Evolutionary conservation across 2,797 vertebrate species (phyloP).

Genomic region (Myotis findleyi): DNA sequence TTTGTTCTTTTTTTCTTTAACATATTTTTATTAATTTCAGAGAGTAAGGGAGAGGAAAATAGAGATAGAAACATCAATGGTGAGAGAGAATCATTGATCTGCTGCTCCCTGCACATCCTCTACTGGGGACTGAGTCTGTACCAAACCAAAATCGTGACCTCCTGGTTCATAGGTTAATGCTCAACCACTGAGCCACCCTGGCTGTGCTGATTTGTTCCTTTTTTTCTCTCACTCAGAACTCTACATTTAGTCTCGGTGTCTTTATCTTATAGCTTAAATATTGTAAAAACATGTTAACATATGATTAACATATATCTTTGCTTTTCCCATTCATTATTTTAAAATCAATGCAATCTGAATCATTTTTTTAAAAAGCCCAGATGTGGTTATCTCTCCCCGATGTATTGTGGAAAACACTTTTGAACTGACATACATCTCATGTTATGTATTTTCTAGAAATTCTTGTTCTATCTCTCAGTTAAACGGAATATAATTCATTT

Average conservation of each 20-base stretch:
- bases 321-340: neutral
- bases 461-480: neutral
- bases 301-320: neutral
- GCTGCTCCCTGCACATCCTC: no score
- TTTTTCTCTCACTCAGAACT: neutral
- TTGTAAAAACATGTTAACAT: neutral
- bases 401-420: neutral
- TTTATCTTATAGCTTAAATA: neutral
- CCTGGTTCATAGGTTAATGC: no score
- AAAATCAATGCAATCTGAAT: neutral
- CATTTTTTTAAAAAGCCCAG: neutral
- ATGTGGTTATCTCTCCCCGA: neutral
- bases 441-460: neutral
- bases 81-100: no score
- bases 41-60: no score
- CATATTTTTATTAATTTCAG: no score
- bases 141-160: no score
- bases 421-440: neutral
- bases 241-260: neutral
- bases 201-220: neutral
- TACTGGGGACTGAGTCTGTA: no score
- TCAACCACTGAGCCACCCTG: no score
- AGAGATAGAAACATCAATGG: no score
- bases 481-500: neutral
- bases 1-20: neutral